phyloP scores from a whole-genome alignment of 2,888 invertebrate genomes.

The Merodon equestris region DNA sequence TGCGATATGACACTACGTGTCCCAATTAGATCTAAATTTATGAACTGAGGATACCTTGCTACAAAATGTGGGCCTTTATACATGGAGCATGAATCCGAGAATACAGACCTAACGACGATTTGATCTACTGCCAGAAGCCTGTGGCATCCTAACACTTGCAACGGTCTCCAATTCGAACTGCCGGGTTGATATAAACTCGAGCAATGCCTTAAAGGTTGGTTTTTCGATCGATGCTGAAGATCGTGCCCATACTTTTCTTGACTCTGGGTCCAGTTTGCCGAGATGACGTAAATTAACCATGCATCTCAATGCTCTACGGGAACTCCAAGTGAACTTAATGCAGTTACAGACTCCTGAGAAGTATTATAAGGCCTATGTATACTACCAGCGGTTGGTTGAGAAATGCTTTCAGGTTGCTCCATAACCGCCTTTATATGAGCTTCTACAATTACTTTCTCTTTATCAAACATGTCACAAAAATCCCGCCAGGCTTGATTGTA shows the following conservation, averaged over 20 bases:
- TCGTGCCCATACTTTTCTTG: not conserved
- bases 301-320: constrained; percentile 6
- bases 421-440: not conserved
- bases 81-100: not conserved
- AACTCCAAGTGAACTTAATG: not conserved
- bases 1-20: not conserved
- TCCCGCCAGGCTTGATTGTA: constrained; percentile 13
- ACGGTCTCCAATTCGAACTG: not conserved
- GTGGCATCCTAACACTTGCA: not conserved
- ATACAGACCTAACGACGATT: not conserved
- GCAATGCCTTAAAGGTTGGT: constrained; percentile 13
- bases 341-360: not conserved
- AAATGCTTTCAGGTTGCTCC: not conserved
- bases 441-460: constrained; percentile 17
- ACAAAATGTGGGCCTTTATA: not conserved
- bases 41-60: not conserved
- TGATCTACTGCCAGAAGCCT: too few relatives aligned
- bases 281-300: not conserved
- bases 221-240: not conserved
- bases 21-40: not conserved
- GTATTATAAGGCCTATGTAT: not conserved
- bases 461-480: constrained; percentile 1
- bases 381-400: not conserved
- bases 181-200: not conserved
- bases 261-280: not conserved